A percentile compares a stretch with the other conserved stretches of the same genome.
phyloP scores from a whole-genome alignment of 1,140 invertebrate species.

The Diuraphis noxia region DNA sequence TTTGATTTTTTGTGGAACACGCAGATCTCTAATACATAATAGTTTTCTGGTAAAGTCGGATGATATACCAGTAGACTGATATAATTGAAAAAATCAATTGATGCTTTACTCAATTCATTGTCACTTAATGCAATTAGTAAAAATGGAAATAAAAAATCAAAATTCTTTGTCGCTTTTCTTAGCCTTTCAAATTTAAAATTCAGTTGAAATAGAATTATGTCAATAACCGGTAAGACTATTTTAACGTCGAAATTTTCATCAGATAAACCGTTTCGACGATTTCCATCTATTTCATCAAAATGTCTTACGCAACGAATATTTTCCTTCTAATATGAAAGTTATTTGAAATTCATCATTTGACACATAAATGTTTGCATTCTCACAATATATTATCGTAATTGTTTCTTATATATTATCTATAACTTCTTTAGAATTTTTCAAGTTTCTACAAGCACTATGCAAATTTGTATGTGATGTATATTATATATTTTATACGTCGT shows the following conservation, averaged over 20 bases:
- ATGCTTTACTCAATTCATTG: too few relatives aligned
- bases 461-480: neutral
- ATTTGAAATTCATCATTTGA: neutral
- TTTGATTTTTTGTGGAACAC: too few relatives aligned
- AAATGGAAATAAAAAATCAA: neutral
- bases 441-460: neutral
- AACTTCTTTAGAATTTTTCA: neutral
- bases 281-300: neutral
- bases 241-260: neutral
- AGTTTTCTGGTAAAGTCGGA: neutral
- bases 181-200: neutral
- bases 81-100: slow-evolving; percentile 13
- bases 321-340: neutral
- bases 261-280: neutral
- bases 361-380: neutral
- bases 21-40: neutral
- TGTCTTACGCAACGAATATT: neutral
- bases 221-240: neutral
- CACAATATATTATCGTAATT: neutral
- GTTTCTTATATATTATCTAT: neutral
- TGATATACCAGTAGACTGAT: neutral
- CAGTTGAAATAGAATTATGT: neutral
- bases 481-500: neutral
- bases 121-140: neutral
- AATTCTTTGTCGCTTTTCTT: neutral